Evolutionary conservation across 2,797 vertebrate species (phyloP).

Genomic region (Squalus acanthias): DNA sequence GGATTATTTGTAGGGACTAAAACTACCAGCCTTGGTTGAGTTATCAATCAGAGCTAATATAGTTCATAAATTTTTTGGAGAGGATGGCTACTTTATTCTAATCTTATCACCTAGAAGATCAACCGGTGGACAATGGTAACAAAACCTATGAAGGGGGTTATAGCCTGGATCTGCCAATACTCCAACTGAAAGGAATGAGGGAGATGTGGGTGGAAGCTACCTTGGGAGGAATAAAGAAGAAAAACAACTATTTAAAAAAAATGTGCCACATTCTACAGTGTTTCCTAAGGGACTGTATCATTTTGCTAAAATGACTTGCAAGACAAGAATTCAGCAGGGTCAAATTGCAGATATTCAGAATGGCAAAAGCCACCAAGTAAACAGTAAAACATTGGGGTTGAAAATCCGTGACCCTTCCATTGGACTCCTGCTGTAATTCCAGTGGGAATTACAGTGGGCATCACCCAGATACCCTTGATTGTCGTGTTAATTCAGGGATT

Average conservation of each 20-base stretch:
- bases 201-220: background rate
- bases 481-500: background rate
- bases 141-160: background rate
- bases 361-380: background rate
- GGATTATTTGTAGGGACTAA: background rate
- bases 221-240: background rate
- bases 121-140: background rate
- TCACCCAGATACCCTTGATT: too few relatives aligned
- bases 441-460: background rate
- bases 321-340: background rate
- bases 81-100: background rate
- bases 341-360: background rate
- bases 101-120: background rate
- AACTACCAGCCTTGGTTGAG: background rate
- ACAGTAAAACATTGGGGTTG: background rate
- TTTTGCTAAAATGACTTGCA: background rate
- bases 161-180: background rate
- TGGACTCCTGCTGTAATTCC: background rate
- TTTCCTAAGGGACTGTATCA: background rate
- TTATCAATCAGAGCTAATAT: background rate
- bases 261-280: background rate
- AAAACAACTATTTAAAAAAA: background rate
- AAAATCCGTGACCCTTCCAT: background rate
- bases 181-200: background rate
- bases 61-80: background rate